Evolutionary conservation across 1,140 invertebrate genomes (phyloP), one percentile per base, ranked within the genome.

Genomic region (Pseudomyrmex gracilis): DNA sequence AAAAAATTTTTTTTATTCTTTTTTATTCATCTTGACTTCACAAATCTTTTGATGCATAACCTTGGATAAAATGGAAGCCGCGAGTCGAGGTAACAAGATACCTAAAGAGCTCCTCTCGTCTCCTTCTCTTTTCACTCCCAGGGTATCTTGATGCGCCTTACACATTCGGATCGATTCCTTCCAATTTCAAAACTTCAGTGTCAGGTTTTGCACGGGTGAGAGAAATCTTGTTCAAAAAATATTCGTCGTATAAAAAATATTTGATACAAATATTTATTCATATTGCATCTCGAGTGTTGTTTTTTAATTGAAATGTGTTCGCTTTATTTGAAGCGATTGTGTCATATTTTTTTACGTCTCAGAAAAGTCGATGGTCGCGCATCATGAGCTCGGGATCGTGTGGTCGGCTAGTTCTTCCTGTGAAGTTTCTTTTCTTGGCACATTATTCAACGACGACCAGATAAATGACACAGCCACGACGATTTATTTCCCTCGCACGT

Each of bases 31-130:
- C 49, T 83, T 17, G 10, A 58, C 10, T 74, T 22, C 55, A 85
- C 83, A 15, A 73, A 74, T 82, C 63, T 58, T 83, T 70, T 55
- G 49, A 49, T 70, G 61, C 68, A 76, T 85, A 85, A 85, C 73
- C 77, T 82, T 71, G 73, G 61, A 57, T 85, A 20, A 68, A 73
- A 87, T 17, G 78, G 84, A 82, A 87, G 53, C 71, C 22, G 34
- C 34, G 67, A 64, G 45, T 61, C 57, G 58, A 49, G 51, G 64
- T 88, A 88, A 88, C 87, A 83, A 88, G 87, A 88, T 82, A 87
- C 55, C 86, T 61, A 77, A 87, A 88, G 67, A 77, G 61, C 22
- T 55, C 24, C 15, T 47, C 70, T 82, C 57, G 57, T 70, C 0
- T 2, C 64, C 71, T 61, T 43, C 47, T 78, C 53, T 71, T 82